Percentiles rank a stretch among this genome's conserved stretches.
Conservation (phyloP, 37 sponge, comb jelly and placozoan species). For the Axinella damicornis region DNA sequence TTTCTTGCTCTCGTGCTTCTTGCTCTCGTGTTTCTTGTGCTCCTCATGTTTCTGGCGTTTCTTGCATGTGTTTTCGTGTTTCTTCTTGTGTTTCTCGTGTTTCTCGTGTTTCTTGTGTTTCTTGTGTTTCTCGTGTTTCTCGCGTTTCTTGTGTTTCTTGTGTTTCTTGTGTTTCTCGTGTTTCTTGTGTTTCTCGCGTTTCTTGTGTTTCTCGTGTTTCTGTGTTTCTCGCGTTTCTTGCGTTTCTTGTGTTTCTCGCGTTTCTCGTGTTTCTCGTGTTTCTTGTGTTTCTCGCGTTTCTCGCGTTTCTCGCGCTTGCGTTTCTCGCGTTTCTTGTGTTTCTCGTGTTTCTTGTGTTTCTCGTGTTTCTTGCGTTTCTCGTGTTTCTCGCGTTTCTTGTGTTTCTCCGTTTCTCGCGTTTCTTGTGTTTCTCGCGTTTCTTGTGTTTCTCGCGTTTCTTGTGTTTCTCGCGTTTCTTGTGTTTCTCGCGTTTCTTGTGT, state of each 20-base stretch:
- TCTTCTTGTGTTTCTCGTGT: background rate
- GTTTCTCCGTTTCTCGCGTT: no score
- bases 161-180: background rate
- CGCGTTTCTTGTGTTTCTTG: background rate
- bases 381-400: no score
- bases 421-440: no score
- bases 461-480: background rate
- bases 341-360: no score
- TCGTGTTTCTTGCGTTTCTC: no score
- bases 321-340: background rate
- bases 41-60: background rate
- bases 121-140: no score
- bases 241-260: background rate
- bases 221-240: background rate
- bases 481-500: background rate
- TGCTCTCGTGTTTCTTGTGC: background rate
- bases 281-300: no score
- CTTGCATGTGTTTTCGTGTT: no score
- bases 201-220: background rate
- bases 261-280: background rate
- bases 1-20: slow-evolving; percentile 5
- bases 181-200: background rate
- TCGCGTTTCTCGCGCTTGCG: background rate
- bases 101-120: no score
- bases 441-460: no score